These are phyloP conservation scores for Grammomys dolichurus DNA, from an alignment of 2,113 vertebrate species.

Conservation along the genomic window DNA sequence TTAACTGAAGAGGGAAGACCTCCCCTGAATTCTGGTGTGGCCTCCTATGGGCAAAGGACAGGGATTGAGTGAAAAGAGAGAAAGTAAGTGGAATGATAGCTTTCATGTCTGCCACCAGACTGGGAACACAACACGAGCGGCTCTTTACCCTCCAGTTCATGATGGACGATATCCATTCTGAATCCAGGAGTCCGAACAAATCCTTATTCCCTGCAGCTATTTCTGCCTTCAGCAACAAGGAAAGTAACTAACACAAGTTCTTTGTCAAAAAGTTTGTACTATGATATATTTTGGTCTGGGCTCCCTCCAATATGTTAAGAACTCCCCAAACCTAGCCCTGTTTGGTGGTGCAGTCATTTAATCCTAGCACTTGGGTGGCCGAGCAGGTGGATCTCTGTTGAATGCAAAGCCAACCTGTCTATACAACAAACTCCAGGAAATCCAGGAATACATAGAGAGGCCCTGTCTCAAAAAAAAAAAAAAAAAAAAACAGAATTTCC, in stretches of 20 bases:
- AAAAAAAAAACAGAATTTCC: neutral
- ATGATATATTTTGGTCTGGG: conserved; percentile 34
- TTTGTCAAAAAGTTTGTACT: conserved; percentile 38
- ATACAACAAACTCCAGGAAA: neutral
- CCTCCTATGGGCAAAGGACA: neutral
- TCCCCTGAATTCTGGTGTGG: neutral
- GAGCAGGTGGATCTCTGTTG: neutral
- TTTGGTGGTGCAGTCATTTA: neutral
- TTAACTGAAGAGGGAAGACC: neutral
- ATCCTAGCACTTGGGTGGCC: neutral
- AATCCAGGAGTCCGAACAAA: neutral
- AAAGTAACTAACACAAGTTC: neutral
- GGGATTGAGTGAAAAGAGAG: no score
- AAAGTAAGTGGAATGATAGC: neutral
- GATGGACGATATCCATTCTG: neutral
- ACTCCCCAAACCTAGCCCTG: neutral
- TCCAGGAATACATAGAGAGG: neutral
- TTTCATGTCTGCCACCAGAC: neutral
- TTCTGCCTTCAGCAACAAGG: no score
- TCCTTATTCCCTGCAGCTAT: neutral
- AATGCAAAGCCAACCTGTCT: neutral
- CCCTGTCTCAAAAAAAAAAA: neutral
- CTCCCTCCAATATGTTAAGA: conserved; percentile 9
- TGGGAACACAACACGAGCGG: neutral
- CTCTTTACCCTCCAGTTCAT: neutral